A percentile compares a stretch with the other conserved stretches of the same genome.
These are phyloP conservation scores for Lycaena phlaeas DNA, from an alignment of 2,888 invertebrate genomes.

Conservation along the genomic window DNA sequence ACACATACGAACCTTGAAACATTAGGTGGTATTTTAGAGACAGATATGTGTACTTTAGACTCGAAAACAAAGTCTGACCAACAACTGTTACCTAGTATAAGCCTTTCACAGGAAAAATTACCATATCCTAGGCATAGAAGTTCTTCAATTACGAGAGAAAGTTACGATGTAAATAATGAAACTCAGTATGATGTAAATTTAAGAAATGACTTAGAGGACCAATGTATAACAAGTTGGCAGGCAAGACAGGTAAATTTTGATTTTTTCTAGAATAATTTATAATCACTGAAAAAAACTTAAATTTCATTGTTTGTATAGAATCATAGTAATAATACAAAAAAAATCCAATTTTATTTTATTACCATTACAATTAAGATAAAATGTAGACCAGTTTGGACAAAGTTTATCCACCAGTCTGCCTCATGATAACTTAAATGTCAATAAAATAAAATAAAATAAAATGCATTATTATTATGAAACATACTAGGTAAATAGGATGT, in stretches of 20 bases:
- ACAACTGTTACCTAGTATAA: conserved; percentile 34
- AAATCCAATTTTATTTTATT: too few species aligned
- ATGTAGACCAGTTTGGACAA: too few species aligned
- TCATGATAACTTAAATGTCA: too few species aligned
- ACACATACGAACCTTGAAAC: conserved; percentile 52
- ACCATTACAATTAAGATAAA: too few species aligned
- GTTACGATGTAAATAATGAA: conserved; percentile 22
- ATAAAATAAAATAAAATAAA: too few species aligned
- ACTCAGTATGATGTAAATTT: conserved; percentile 20
- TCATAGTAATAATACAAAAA: too few species aligned
- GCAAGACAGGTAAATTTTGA: conserved; percentile 66
- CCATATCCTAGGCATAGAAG: conserved; percentile 48
- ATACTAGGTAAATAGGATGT: too few species aligned
- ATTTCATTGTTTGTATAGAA: too few species aligned
- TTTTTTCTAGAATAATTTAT: too few species aligned
- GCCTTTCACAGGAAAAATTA: conserved; percentile 30
- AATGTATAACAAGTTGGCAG: conserved; percentile 74
- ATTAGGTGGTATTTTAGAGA: conserved; percentile 47
- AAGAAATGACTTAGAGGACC: conserved; percentile 43
- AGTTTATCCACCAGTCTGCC: too few species aligned
- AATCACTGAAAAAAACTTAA: too few species aligned
- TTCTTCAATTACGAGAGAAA: conserved; percentile 39
- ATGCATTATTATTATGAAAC: too few species aligned
- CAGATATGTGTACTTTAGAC: conserved; percentile 45
- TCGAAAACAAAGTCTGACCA: conserved; percentile 38